Evolutionary conservation across 2,113 vertebrate species (phyloP).

Genomic region (Centropristis striata): DNA sequence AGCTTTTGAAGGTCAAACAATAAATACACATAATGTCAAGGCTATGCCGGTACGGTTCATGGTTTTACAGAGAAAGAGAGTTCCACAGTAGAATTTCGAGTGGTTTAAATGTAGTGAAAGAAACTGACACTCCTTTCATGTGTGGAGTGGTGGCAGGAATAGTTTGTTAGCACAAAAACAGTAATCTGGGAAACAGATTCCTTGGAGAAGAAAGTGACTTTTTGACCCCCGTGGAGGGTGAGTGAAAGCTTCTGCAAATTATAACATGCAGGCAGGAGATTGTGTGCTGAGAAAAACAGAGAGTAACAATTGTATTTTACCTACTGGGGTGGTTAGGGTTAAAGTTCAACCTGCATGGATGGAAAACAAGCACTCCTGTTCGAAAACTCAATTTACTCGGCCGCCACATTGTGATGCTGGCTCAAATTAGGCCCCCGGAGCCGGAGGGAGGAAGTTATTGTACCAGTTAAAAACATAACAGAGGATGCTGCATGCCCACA

Average conservation of each 20-base stretch:
- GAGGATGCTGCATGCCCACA: not conserved
- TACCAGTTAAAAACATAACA: constrained; percentile 1
- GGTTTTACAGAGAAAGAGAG: not conserved
- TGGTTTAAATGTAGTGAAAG: not conserved
- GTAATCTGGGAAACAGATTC: constrained; percentile 21
- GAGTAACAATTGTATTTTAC: constrained; percentile 55
- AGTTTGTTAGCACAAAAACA: constrained; percentile 25
- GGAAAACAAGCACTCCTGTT: constrained; percentile 49
- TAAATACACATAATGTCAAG: not conserved
- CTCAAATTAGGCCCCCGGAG: constrained; percentile 14
- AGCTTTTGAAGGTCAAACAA: not conserved
- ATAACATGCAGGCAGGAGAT: constrained; percentile 21
- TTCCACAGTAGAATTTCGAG: not conserved
- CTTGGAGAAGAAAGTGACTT: constrained; percentile 13
- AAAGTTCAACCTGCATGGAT: constrained; percentile 47
- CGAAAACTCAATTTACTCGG: constrained; percentile 64
- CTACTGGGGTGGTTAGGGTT: constrained; percentile 14
- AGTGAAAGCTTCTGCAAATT: constrained; percentile 44
- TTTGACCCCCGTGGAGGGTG: constrained; percentile 38
- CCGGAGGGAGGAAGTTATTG: not conserved
- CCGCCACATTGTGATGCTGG: constrained; percentile 28
- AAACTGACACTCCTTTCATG: not conserved
- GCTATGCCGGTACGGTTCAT: not conserved
- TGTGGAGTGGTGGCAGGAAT: not conserved
- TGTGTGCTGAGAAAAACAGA: constrained; percentile 36